Conservation (phyloP, 92 coral and sea anemone genomes). For the Phenganax stokvisi region DNA sequence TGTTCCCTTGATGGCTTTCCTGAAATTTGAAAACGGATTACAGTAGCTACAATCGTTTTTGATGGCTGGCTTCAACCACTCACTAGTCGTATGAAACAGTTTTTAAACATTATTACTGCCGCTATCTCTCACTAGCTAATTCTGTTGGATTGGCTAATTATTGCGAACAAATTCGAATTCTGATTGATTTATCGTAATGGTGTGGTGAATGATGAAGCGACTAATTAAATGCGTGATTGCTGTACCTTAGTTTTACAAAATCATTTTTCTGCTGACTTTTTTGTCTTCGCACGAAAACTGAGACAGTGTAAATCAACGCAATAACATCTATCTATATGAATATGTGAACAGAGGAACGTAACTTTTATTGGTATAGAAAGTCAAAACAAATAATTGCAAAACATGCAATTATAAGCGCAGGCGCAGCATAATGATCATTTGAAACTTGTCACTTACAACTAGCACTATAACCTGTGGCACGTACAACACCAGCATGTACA, state of each 20-base stretch:
- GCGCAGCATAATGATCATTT: background rate
- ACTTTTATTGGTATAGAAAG: background rate
- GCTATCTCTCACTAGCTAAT: background rate
- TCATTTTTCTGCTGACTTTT: conserved; percentile 7
- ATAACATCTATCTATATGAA: conserved; percentile 18
- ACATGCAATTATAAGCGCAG: background rate
- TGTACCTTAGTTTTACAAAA: conserved; percentile 18
- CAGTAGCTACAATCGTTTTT: too few species aligned
- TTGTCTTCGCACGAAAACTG: conserved; percentile 28
- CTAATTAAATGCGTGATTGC: background rate
- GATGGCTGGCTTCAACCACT: too few species aligned
- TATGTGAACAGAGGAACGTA: background rate
- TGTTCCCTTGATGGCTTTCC: conserved; percentile 64
- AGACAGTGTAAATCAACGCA: conserved; percentile 34
- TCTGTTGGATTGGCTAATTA: too few species aligned
- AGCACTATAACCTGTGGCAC: conserved; percentile 60
- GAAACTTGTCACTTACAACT: conserved; percentile 51
- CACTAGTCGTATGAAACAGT: background rate
- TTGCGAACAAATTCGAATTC: background rate
- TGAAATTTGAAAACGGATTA: conserved; percentile 13
- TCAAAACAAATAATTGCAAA: background rate
- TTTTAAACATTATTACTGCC: background rate
- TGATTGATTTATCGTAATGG: background rate
- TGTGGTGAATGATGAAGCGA: background rate
- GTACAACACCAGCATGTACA: conserved; percentile 64